These are phyloP conservation scores for Nomada ferruginata DNA, from an alignment of 2,888 invertebrate genomes.

Conservation along the genomic window DNA sequence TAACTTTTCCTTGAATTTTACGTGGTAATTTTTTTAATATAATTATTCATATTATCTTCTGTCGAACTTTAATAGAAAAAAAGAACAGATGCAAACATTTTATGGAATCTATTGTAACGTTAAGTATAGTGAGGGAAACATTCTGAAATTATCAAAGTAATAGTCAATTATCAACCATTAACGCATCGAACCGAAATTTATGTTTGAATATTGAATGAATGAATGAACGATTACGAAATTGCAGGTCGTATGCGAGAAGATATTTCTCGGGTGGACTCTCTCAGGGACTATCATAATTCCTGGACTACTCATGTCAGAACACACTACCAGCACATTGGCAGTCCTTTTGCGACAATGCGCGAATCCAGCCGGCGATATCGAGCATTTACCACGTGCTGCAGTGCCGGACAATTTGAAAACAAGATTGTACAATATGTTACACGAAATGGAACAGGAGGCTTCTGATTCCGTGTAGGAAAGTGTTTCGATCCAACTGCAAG, in stretches of 20 bases:
- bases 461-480: conserved; percentile 56
- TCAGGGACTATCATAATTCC: conserved; percentile 87
- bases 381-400: conserved; percentile 84
- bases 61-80: too few species aligned
- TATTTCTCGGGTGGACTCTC: conserved; percentile 88
- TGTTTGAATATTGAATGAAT: too few species aligned
- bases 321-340: conserved; percentile 86
- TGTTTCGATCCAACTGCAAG: neutral
- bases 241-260: conserved; percentile 88
- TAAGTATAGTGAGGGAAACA: too few species aligned
- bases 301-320: conserved; percentile 87
- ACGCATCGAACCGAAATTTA: too few species aligned
- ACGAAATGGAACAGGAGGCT: conserved; percentile 84
- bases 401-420: conserved; percentile 85
- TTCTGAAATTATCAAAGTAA: too few species aligned
- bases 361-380: conserved; percentile 84
- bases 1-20: neutral
- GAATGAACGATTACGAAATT: conserved; percentile 31
- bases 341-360: conserved; percentile 87
- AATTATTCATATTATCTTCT: too few species aligned
- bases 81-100: too few species aligned
- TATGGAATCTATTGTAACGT: too few species aligned
- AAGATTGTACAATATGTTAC: conserved; percentile 85
- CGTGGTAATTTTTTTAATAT: too few species aligned
- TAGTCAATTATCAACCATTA: too few species aligned